Evolutionary conservation across 2,113 vertebrate species (phyloP).

Genomic region (Suricata suricatta): DNA sequence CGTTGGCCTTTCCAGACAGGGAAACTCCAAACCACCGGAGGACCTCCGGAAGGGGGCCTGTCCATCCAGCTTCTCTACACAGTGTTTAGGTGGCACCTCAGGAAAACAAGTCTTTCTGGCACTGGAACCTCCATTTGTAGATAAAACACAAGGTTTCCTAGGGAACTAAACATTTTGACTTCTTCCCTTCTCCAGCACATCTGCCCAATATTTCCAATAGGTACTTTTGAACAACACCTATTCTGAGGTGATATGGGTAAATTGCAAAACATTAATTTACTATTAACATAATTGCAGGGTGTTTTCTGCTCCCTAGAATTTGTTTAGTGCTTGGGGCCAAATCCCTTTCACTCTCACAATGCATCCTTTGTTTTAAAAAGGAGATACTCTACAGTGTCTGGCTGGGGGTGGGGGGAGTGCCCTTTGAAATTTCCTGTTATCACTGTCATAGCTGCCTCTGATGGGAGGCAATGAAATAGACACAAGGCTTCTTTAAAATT

Average conservation of each 20-base stretch:
- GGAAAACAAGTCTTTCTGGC: neutral
- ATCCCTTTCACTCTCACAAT: slow-evolving; percentile 68
- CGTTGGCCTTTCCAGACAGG: neutral
- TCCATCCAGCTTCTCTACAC: neutral
- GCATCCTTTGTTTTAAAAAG: slow-evolving; percentile 72
- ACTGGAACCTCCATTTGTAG: neutral
- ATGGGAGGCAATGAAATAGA: slow-evolving; percentile 19
- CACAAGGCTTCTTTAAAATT: slow-evolving; percentile 48
- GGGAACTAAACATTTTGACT: slow-evolving; percentile 44
- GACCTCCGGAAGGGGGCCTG: neutral
- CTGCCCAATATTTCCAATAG: slow-evolving; percentile 60
- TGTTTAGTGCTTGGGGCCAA: slow-evolving; percentile 56
- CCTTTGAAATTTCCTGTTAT: slow-evolving; percentile 75
- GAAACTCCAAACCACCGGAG: neutral
- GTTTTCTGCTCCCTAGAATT: slow-evolving; percentile 52
- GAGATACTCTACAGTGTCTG: neutral
- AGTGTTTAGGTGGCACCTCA: accelerated
- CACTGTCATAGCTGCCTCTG: slow-evolving; percentile 27
- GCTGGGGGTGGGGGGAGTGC: neutral
- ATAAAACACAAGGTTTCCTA: neutral
- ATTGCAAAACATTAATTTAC: slow-evolving; percentile 77
- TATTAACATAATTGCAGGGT: slow-evolving; percentile 70
- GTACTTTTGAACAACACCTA: slow-evolving; percentile 59
- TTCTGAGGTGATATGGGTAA: slow-evolving; percentile 72
- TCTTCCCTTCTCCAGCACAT: slow-evolving; percentile 34